phyloP scores from a whole-genome alignment of 2,797 vertebrate species.

The Manis javanica region DNA sequence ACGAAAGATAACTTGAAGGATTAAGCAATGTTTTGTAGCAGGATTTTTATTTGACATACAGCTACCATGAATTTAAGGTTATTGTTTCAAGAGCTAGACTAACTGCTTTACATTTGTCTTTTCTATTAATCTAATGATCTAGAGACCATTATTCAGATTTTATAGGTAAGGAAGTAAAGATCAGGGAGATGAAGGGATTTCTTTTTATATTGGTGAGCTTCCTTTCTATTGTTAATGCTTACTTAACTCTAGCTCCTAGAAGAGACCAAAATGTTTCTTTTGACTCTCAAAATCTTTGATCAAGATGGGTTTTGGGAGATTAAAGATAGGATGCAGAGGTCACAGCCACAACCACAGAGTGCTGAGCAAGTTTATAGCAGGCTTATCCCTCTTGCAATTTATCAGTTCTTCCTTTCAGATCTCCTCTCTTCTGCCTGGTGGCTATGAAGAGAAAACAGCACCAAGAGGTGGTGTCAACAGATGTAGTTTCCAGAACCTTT shows the following conservation, averaged over 20 bases:
- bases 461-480: neutral
- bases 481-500: neutral
- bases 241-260: neutral
- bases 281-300: constrained; percentile 20
- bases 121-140: constrained; percentile 41
- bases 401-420: neutral
- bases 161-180: constrained; percentile 21
- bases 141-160: constrained; percentile 4
- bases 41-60: constrained; percentile 28
- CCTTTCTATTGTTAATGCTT: neutral
- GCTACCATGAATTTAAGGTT: neutral
- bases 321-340: neutral
- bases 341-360: neutral
- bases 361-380: neutral
- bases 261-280: constrained; percentile 36
- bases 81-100: constrained; percentile 32
- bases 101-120: constrained; percentile 19
- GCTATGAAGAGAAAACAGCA: neutral
- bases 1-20: neutral
- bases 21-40: neutral
- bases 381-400: neutral
- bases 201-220: neutral
- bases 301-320: neutral
- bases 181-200: constrained; percentile 17
- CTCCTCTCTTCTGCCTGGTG: neutral